These are phyloP conservation scores for Rhinichthys osculus DNA, from an alignment of 2,797 vertebrate genomes.

Conservation along the genomic window DNA sequence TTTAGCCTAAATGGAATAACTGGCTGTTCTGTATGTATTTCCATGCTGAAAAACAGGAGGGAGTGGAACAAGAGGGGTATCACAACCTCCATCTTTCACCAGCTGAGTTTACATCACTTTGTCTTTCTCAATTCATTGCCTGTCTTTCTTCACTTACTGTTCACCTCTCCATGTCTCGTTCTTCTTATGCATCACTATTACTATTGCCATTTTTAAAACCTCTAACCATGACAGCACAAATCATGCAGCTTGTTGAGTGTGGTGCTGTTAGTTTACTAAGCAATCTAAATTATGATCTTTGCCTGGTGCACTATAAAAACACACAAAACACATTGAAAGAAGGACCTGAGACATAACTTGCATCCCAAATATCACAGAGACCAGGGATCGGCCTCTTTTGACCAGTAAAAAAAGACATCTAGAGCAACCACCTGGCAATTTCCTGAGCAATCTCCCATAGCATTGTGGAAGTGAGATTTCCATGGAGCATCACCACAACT, in stretches of 20 bases:
- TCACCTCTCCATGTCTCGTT: not conserved
- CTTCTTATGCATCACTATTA: not conserved
- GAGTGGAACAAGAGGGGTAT: not conserved
- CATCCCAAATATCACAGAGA: not conserved
- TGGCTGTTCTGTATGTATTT: slow-evolving; percentile 1
- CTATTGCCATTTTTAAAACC: not conserved
- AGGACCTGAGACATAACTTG: not conserved
- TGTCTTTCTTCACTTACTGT: not conserved
- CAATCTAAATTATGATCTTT: not conserved
- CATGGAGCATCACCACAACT: too few species aligned
- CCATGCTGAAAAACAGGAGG: slow-evolving; percentile 11
- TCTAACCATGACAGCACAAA: not conserved
- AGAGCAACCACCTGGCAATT: not conserved
- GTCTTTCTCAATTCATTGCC: not conserved
- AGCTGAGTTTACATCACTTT: slow-evolving; percentile 42
- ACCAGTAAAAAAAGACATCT: not conserved
- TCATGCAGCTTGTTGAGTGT: not conserved
- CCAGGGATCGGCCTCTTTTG: not conserved
- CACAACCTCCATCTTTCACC: slow-evolving; percentile 25
- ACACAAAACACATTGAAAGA: not conserved
- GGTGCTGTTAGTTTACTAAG: not conserved
- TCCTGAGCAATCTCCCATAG: not conserved
- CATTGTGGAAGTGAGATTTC: not conserved
- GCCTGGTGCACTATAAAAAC: not conserved
- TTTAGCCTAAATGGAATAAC: slow-evolving; percentile 58